A percentile compares a stretch with the other conserved stretches of the same genome.
phyloP scores from a whole-genome alignment of 2,113 vertebrate species.

The Martes martes region DNA sequence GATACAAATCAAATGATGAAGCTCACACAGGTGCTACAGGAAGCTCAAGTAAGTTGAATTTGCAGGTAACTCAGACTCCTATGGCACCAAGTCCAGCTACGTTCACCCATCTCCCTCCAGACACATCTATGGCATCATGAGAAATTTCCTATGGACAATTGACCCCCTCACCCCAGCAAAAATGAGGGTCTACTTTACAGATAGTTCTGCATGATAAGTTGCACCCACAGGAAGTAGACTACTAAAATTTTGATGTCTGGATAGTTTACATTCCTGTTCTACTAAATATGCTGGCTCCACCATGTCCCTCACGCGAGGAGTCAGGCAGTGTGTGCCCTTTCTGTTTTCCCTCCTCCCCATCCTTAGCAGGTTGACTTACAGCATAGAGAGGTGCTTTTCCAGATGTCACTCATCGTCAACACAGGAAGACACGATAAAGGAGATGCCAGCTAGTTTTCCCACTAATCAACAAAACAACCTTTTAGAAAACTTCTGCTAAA shows the following conservation, averaged over 20 bases:
- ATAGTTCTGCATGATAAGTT: background rate
- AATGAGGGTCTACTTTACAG: background rate
- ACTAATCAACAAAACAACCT: conserved; percentile 8
- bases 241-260: background rate
- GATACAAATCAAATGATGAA: background rate
- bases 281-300: background rate
- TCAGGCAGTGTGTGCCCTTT: background rate
- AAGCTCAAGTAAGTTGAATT: background rate
- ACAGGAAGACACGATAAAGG: background rate
- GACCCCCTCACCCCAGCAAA: background rate
- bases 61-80: background rate
- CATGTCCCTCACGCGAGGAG: background rate
- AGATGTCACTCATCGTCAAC: background rate
- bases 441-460: background rate
- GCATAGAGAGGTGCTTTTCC: background rate
- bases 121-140: background rate
- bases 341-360: background rate
- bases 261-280: background rate
- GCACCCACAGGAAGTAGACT: background rate
- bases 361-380: background rate
- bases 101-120: background rate
- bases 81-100: background rate
- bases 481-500: background rate
- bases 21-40: background rate
- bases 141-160: background rate